Percentiles rank a stretch among this genome's conserved stretches.
Conservation (phyloP, 2,797 vertebrate genomes). For the Lutra lutra region DNA sequence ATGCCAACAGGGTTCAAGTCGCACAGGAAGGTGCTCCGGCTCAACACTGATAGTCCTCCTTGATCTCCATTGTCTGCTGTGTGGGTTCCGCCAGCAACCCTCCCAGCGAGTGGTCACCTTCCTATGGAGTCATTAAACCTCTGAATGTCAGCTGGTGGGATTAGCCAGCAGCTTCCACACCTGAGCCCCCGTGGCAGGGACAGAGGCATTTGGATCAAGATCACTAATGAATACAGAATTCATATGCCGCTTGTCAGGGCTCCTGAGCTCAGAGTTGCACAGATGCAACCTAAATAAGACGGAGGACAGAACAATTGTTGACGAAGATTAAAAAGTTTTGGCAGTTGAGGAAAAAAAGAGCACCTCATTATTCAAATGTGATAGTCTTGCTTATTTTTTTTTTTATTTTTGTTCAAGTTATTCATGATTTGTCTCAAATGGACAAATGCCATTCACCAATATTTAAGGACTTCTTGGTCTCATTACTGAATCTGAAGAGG, state of each 20-base stretch:
- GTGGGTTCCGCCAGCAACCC: slow-evolving; percentile 76
- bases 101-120: slow-evolving; percentile 86
- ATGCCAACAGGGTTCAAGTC: slow-evolving; percentile 82
- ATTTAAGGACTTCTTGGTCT: slow-evolving; percentile 72
- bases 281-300: slow-evolving; percentile 82
- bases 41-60: slow-evolving; percentile 82
- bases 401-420: slow-evolving; percentile 70
- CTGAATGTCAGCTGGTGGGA: slow-evolving; percentile 86
- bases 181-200: slow-evolving; percentile 87
- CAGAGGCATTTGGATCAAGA: slow-evolving; percentile 85
- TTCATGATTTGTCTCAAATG: slow-evolving; percentile 73
- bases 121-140: slow-evolving; percentile 85
- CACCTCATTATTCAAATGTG: slow-evolving; percentile 78
- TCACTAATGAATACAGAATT: slow-evolving; percentile 88
- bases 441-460: slow-evolving; percentile 73
- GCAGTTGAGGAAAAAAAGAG: slow-evolving; percentile 79
- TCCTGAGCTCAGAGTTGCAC: slow-evolving; percentile 79
- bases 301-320: slow-evolving; percentile 79
- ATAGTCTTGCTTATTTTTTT: slow-evolving; percentile 68
- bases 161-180: slow-evolving; percentile 85
- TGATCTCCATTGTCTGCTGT: slow-evolving; percentile 87
- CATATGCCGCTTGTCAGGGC: slow-evolving; percentile 87
- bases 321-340: slow-evolving; percentile 84
- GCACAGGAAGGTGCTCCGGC: slow-evolving; percentile 83
- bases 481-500: slow-evolving; percentile 62